Conservation (phyloP, 2,113 vertebrate genomes). For the Pterophyllum scalare region DNA sequence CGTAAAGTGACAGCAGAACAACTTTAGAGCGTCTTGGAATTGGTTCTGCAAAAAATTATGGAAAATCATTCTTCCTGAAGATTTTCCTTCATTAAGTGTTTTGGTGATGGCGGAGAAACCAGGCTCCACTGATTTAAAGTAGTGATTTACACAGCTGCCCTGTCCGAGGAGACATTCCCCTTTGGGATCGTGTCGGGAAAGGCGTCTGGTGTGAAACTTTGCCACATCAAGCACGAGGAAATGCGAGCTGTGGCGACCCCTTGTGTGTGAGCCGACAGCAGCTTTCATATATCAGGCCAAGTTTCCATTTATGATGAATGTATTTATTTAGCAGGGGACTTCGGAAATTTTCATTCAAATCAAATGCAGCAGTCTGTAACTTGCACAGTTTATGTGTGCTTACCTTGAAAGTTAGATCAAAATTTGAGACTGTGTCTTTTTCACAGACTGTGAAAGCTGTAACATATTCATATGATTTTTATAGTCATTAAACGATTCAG, state of each 20-base stretch:
- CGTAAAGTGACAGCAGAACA: background rate
- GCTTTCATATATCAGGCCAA: background rate
- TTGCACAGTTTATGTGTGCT: background rate
- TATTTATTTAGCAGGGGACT: background rate
- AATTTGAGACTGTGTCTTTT: background rate
- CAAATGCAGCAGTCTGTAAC: background rate
- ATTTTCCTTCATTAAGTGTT: background rate
- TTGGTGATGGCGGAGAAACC: background rate
- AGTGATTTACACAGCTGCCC: background rate
- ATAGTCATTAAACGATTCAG: background rate
- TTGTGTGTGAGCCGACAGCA: background rate
- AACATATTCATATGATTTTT: background rate
- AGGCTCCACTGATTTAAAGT: background rate
- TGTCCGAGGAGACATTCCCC: background rate
- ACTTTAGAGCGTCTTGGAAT: background rate
- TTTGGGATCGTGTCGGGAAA: background rate
- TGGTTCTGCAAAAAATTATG: background rate
- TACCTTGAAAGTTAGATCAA: too few relatives aligned
- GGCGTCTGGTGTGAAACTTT: background rate
- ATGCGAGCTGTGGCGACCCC: background rate
- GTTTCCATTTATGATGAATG: background rate
- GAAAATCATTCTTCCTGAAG: background rate
- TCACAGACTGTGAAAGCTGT: background rate
- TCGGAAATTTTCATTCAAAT: accelerated
- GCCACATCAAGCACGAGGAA: background rate